phyloP scores from a whole-genome alignment of 37 sponge, comb jelly and placozoan species.

The Mnemiopsis leidyi region DNA sequence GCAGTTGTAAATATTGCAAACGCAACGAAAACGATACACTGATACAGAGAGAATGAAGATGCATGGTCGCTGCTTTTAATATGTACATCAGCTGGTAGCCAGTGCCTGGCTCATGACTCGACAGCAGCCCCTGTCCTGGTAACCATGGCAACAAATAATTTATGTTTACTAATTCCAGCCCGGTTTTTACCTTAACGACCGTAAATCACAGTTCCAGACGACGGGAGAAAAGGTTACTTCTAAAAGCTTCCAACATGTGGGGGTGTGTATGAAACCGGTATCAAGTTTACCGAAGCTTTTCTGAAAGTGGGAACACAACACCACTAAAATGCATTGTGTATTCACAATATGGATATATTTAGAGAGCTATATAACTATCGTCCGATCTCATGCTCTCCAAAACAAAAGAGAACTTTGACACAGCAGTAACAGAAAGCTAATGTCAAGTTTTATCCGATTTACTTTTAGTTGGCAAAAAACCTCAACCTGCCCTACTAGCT shows the following conservation, averaged over 20 bases:
- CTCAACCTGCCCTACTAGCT: too few species aligned
- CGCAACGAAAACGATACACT: too few species aligned
- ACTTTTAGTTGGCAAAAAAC: too few species aligned
- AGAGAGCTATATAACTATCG: background rate
- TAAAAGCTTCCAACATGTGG: background rate
- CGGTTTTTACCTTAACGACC: background rate
- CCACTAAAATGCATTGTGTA: background rate
- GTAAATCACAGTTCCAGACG: background rate
- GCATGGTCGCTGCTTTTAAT: background rate
- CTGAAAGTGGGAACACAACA: background rate
- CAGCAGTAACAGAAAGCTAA: too few species aligned
- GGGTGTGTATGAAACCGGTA: background rate
- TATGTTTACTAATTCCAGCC: background rate
- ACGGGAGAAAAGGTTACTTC: background rate
- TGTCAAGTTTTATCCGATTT: too few species aligned
- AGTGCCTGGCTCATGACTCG: background rate
- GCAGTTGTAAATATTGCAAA: too few species aligned
- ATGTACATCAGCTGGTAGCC: background rate
- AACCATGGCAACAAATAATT: background rate
- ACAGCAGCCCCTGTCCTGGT: background rate
- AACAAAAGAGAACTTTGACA: too few species aligned
- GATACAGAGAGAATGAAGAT: too few species aligned
- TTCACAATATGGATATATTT: background rate
- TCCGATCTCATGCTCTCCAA: too few species aligned
- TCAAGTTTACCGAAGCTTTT: background rate